phyloP scores from a whole-genome alignment of 2,797 vertebrate genomes.

The Scolopax bukidnonensis region DNA sequence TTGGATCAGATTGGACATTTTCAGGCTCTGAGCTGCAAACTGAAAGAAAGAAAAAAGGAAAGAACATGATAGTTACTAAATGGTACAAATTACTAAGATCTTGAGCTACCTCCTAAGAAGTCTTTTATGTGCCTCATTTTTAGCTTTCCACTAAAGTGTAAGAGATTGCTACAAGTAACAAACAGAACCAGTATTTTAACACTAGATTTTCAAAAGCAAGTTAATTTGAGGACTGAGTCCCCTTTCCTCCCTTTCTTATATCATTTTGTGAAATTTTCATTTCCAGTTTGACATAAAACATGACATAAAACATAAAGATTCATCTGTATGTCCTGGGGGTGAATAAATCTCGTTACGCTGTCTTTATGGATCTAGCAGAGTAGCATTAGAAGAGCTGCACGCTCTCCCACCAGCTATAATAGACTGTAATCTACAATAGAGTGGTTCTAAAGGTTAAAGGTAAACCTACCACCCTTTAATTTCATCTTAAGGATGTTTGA shows the following conservation, averaged over 20 bases:
- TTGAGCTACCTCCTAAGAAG: not conserved
- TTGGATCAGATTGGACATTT: conserved; percentile 86
- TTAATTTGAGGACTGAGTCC: not conserved
- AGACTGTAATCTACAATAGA: not conserved
- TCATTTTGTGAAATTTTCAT: not conserved
- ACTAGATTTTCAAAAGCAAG: not conserved
- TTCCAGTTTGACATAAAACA: not conserved
- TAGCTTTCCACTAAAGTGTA: not conserved
- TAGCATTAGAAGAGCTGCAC: not conserved
- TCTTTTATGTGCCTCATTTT: not conserved
- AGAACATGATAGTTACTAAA: not conserved
- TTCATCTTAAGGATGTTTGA: not conserved
- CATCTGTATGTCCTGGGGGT: not conserved
- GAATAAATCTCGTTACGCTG: not conserved
- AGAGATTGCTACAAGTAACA: not conserved
- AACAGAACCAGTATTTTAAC: not conserved
- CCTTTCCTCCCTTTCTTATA: not conserved
- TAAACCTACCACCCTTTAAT: not conserved
- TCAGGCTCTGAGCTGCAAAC: conserved; percentile 98
- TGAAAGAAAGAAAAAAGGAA: conserved; percentile 61
- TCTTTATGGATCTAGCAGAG: not conserved
- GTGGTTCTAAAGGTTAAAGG: not conserved
- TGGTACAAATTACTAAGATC: not conserved
- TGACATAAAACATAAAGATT: not conserved
- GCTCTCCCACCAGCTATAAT: not conserved